Evolutionary conservation across 2,888 invertebrate species (phyloP).

Genomic region (Ochropleura plecta): DNA sequence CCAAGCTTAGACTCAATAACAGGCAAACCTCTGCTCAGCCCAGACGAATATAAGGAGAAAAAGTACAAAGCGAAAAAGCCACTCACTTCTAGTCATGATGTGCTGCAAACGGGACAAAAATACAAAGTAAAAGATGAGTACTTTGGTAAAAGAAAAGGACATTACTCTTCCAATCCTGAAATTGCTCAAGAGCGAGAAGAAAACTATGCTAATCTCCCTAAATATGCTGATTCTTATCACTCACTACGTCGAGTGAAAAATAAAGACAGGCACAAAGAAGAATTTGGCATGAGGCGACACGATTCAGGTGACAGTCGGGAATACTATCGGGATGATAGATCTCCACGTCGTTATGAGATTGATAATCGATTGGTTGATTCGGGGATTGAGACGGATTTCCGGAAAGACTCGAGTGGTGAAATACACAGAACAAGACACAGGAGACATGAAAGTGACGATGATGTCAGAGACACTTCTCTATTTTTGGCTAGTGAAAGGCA

Average conservation of each 20-base stretch:
- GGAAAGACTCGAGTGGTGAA: conserved; percentile 92
- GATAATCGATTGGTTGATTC: conserved; percentile 94
- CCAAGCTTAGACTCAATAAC: conserved; percentile 92
- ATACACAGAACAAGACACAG: conserved; percentile 79
- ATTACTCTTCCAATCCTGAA: conserved; percentile 92
- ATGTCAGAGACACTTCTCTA: conserved; percentile 92
- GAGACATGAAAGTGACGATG: conserved; percentile 92
- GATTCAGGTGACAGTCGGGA: conserved; percentile 89
- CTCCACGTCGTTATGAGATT: conserved; percentile 86
- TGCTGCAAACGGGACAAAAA: conserved; percentile 84
- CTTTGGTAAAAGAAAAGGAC: conserved; percentile 87
- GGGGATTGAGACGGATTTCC: conserved; percentile 95
- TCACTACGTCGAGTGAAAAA: conserved; percentile 91
- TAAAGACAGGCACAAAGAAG: conserved; percentile 83
- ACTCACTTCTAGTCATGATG: conserved; percentile 88
- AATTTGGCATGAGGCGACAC: conserved; percentile 83
- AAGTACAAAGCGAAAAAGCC: conserved; percentile 87
- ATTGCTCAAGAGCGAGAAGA: conserved; percentile 89
- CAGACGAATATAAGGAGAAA: conserved; percentile 90
- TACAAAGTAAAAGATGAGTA: conserved; percentile 86
- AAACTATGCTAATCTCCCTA: conserved; percentile 87
- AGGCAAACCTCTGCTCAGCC: conserved; percentile 91
- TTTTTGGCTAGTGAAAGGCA: conserved; percentile 94
- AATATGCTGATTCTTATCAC: conserved; percentile 89
- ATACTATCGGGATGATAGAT: conserved; percentile 84